phyloP scores from a whole-genome alignment of 2,113 vertebrate genomes.

The Pituophis catenifer region DNA sequence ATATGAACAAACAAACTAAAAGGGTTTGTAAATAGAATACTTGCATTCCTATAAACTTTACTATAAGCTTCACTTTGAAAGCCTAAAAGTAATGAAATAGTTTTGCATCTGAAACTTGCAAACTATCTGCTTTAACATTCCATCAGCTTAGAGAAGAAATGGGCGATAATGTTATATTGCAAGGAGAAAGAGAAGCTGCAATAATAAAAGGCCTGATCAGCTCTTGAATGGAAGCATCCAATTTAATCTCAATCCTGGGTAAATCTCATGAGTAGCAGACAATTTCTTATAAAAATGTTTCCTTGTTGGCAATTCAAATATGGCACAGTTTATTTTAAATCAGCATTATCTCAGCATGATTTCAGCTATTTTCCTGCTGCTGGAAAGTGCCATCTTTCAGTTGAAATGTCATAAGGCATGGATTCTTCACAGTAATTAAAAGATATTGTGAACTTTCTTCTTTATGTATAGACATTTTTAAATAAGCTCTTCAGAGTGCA shows the following conservation, averaged over 20 bases:
- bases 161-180: background rate
- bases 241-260: background rate
- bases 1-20: background rate
- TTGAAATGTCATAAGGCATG: background rate
- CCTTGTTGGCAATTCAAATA: conserved; percentile 3
- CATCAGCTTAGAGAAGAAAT: background rate
- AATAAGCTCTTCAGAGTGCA: background rate
- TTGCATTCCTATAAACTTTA: background rate
- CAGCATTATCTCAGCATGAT: background rate
- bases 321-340: conserved; percentile 9
- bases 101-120: background rate
- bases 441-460: background rate
- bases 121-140: background rate
- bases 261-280: background rate
- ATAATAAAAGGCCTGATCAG: background rate
- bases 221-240: background rate
- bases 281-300: background rate
- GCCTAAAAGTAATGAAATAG: background rate
- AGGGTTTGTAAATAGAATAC: background rate
- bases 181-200: background rate
- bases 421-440: conserved; percentile 19
- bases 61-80: background rate
- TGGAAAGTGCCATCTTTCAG: conserved; percentile 16
- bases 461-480: background rate
- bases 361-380: background rate